phyloP scores from a whole-genome alignment of 1,140 invertebrate species.

The Paraescarpia echinospica region DNA sequence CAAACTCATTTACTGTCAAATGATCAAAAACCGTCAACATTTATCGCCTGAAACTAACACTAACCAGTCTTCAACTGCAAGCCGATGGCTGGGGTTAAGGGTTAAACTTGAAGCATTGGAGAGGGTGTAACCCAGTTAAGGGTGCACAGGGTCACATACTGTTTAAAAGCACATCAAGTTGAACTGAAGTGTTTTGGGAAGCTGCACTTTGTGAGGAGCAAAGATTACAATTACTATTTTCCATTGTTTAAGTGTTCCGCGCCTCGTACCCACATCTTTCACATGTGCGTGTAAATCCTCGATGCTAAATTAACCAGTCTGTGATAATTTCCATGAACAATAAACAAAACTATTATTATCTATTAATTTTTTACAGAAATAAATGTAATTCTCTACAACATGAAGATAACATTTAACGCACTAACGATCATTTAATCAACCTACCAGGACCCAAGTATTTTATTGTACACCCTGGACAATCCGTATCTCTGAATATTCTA shows the following conservation, averaged over 20 bases:
- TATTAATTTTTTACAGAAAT: too few species aligned
- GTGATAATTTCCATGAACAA: background rate
- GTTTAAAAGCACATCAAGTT: slow-evolving; percentile 6
- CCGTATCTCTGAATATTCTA: background rate
- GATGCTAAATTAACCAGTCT: background rate
- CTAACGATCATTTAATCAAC: background rate
- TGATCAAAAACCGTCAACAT: background rate
- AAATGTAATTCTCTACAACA: background rate
- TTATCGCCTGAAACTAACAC: background rate
- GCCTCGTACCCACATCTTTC: background rate
- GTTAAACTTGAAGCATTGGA: background rate
- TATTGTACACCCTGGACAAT: background rate
- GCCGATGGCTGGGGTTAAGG: background rate
- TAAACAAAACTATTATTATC: background rate
- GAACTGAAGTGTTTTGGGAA: background rate
- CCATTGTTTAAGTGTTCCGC: background rate
- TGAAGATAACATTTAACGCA: background rate
- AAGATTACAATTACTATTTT: background rate
- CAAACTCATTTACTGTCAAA: background rate
- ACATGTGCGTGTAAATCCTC: background rate
- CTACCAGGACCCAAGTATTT: background rate
- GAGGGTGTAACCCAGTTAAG: background rate
- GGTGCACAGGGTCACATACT: background rate
- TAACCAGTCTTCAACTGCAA: background rate
- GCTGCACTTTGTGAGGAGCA: background rate